These are phyloP conservation scores for Crotalus horridus DNA, from an alignment of 2,113 vertebrate genomes.

Conservation along the genomic window DNA sequence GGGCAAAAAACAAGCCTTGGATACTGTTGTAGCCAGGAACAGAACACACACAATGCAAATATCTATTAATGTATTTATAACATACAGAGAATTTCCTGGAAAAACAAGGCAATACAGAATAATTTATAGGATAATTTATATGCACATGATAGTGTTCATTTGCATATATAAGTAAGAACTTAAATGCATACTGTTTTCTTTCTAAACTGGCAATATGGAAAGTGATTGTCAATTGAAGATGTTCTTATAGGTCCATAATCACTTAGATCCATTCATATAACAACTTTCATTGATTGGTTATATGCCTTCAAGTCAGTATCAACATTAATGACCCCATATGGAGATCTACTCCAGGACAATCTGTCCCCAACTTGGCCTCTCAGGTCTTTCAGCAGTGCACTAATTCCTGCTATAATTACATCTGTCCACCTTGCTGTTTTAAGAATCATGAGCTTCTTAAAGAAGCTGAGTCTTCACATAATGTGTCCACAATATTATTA, in stretches of 20 bases:
- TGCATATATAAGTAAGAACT: background rate
- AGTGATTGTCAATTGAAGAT: background rate
- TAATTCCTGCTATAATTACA: background rate
- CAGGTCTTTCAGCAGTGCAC: background rate
- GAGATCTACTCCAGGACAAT: background rate
- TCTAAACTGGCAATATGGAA: background rate
- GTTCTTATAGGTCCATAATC: background rate
- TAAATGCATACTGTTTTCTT: background rate
- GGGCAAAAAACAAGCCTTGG: background rate
- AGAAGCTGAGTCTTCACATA: background rate
- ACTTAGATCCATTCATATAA: background rate
- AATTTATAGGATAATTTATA: background rate
- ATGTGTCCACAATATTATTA: background rate
- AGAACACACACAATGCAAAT: background rate
- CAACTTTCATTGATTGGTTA: background rate
- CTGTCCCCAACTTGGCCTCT: background rate
- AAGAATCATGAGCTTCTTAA: background rate
- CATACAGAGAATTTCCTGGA: conserved; percentile 3
- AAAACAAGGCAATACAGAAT: background rate
- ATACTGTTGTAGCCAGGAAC: background rate
- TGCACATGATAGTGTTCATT: background rate
- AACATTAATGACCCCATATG: background rate
- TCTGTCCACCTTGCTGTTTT: background rate
- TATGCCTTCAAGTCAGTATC: background rate
- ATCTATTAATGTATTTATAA: conserved; percentile 3